Evolutionary conservation across 2,113 vertebrate species (phyloP), one percentile per base, ranked within the genome.

Genomic region (Labrus mixtus): DNA sequence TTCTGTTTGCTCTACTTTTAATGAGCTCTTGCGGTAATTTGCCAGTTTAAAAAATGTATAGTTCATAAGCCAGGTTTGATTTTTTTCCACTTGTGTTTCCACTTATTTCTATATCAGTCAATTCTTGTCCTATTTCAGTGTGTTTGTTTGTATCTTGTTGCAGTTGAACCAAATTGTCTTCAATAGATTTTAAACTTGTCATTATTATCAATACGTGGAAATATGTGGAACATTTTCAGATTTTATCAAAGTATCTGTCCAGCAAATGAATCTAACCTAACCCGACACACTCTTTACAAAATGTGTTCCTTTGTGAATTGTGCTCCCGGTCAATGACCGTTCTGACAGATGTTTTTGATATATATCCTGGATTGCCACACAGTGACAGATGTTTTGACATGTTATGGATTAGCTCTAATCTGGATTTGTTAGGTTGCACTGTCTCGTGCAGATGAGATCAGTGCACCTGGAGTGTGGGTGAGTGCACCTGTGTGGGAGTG

Each of bases 321-420:
- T 10, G 4, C 60, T 76, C n/a, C 13, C 6, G 19, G 23, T 3
- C 20, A 58, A 53, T 65, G 68, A 81, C 58, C 76, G 79, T 54
- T 70, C 43, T 60, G 66, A 65, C 79, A 79, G 81, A 81, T 71
- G 65, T 79, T 77, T 37, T 83, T 56, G 37, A 78, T 64, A 70
- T 51, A n/a, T 62, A 60, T 73, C 68, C 76, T 37, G 81, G 68
- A 89, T 89, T 68, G 55, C 59, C 41, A 16, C 63, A 68, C 80
- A 89, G 66, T 89, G 89, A 90, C 80, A 87, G 90, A 87, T 91
- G 85, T 91, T 92, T 89, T 90, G 89, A 91, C 89, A 78, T 83
- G 76, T 78, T 62, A n/a, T 60, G 75, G 87, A 84, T 89, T 71
- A 86, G 75, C 71, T 36, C 46, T 87, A 82, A 84, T 81, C 82